phyloP scores from a whole-genome alignment of 2,797 vertebrate genomes.

The Miichthys miiuy region DNA sequence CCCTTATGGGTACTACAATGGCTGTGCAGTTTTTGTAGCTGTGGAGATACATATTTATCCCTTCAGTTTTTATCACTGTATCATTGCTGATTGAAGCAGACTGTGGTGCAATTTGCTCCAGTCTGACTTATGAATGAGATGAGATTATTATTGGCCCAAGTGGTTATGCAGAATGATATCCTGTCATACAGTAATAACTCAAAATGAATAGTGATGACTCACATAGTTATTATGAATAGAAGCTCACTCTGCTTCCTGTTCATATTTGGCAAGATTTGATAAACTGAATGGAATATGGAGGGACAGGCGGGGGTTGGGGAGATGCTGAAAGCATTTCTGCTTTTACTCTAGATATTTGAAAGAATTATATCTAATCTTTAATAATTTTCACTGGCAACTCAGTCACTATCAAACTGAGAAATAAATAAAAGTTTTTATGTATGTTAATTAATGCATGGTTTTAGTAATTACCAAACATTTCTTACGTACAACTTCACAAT shows the following conservation, averaged over 20 bases:
- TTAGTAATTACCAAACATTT: constrained; percentile 5
- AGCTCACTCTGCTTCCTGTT: constrained; percentile 70
- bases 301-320: background rate
- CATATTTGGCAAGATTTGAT: constrained; percentile 67
- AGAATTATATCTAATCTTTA: constrained; percentile 19
- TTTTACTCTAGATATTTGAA: constrained; percentile 34
- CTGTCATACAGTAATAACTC: constrained; percentile 70
- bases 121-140: constrained; percentile 67
- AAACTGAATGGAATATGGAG: constrained; percentile 51
- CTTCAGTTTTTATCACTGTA: constrained; percentile 54
- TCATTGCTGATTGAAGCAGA: constrained; percentile 63
- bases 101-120: constrained; percentile 71
- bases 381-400: constrained; percentile 2
- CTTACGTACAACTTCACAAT: background rate
- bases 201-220: constrained; percentile 76
- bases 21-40: constrained; percentile 14
- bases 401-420: constrained; percentile 6
- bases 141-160: constrained; percentile 74
- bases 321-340: constrained; percentile 30
- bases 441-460: constrained; percentile 5
- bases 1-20: background rate
- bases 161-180: constrained; percentile 72
- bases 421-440: background rate
- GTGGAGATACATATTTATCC: constrained; percentile 48
- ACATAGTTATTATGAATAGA: constrained; percentile 66